Percentiles rank a stretch among this genome's conserved stretches.
Conservation (phyloP, 2,113 vertebrate genomes). For the Phaethornis superciliosus region DNA sequence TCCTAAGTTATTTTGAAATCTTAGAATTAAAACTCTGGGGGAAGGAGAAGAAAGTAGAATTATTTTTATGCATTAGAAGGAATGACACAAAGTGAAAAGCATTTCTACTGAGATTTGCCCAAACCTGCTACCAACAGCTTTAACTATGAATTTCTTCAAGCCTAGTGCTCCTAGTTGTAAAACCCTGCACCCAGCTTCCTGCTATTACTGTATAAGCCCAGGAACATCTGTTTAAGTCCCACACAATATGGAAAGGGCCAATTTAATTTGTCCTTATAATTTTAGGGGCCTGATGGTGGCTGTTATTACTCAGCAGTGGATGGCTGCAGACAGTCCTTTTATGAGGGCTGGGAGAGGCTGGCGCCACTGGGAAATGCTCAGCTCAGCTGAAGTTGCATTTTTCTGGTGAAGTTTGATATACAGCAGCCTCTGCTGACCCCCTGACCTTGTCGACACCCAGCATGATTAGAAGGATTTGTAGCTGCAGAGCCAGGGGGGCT, state of each 20-base stretch:
- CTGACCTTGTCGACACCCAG: slow-evolving; percentile 52
- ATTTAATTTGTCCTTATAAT: slow-evolving; percentile 65
- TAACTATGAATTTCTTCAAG: background rate
- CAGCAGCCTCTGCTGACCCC: slow-evolving; percentile 32
- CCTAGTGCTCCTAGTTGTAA: background rate
- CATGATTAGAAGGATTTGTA: slow-evolving; percentile 62
- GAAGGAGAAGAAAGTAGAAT: background rate
- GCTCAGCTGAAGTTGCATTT: slow-evolving; percentile 58
- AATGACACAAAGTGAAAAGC: background rate
- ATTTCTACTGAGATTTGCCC: background rate
- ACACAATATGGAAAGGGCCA: slow-evolving; percentile 28
- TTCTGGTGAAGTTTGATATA: slow-evolving; percentile 41
- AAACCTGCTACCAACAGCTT: background rate
- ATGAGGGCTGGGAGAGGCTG: slow-evolving; percentile 79
- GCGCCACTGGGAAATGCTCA: slow-evolving; percentile 73
- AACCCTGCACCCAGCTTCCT: slow-evolving; percentile 1
- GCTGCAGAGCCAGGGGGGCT: background rate
- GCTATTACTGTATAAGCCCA: slow-evolving; percentile 4
- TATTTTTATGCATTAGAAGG: background rate
- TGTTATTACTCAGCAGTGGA: slow-evolving; percentile 32
- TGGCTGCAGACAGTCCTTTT: slow-evolving; percentile 78
- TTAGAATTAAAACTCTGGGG: background rate
- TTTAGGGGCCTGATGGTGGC: slow-evolving; percentile 55
- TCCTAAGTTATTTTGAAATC: background rate
- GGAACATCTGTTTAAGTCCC: slow-evolving; percentile 14